Conservation (phyloP, 2,113 vertebrate genomes). For the Eretmochelys imbricata region DNA sequence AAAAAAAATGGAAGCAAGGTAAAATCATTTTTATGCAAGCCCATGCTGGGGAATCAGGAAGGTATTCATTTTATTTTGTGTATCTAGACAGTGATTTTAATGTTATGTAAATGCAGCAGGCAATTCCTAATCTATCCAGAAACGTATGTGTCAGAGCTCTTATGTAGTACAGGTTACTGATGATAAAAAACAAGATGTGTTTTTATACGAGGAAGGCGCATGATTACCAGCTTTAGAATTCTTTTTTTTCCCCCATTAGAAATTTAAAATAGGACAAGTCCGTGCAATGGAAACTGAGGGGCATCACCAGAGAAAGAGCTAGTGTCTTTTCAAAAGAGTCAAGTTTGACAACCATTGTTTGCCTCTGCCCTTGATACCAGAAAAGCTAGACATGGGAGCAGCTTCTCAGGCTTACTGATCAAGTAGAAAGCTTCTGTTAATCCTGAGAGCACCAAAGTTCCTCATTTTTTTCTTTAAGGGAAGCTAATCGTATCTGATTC, state of each 20-base stretch:
- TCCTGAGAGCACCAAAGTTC: not conserved
- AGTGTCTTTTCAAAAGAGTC: constrained; percentile 47
- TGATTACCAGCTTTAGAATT: constrained; percentile 70
- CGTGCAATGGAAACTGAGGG: constrained; percentile 52
- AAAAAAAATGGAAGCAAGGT: not conserved
- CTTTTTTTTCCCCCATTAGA: constrained; percentile 61
- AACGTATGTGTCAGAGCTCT: constrained; percentile 73
- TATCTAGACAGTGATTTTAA: constrained; percentile 77
- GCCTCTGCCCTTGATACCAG: constrained; percentile 28
- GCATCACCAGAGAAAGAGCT: constrained; percentile 29
- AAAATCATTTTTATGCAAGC: constrained; percentile 59
- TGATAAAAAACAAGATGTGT: constrained; percentile 77
- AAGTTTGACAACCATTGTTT: constrained; percentile 57
- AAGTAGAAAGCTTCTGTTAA: constrained; percentile 46
- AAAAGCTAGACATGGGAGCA: constrained; percentile 8
- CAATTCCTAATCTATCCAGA: constrained; percentile 76
- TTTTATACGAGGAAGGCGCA: constrained; percentile 68
- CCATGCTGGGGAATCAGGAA: constrained; percentile 55
- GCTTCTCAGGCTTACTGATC: constrained; percentile 1
- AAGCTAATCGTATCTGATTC: constrained; percentile 49
- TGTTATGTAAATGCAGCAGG: constrained; percentile 75
- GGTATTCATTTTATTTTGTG: constrained; percentile 71
- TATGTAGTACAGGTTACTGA: constrained; percentile 72
- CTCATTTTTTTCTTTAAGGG: constrained; percentile 28
- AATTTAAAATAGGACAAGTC: constrained; percentile 73